Evolutionary conservation across 2,113 vertebrate genomes (phyloP), one percentile per base, ranked within the genome.

Genomic region (Camelus bactrianus): DNA sequence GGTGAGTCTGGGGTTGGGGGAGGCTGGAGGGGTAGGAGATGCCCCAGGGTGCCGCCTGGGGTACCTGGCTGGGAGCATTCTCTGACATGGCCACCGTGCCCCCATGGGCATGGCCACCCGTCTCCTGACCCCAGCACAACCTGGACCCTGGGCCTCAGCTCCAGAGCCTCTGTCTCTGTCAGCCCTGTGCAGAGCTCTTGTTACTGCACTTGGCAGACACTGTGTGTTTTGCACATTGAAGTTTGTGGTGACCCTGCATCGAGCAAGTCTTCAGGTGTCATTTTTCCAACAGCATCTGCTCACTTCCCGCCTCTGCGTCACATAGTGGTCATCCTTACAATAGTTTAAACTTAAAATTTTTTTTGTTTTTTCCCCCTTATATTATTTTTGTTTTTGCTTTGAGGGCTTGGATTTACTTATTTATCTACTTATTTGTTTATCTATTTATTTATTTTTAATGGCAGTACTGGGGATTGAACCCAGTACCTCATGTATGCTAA

Each of bases 1-100:
- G 64, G 48, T 0, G 1, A 22, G 11, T 0, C 7, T 3, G 14
- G 2, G 30, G 26, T 12, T 17, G 62, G 50, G n/a, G 35, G 38
- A 35, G 54, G 82, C 0, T 30, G 6, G 8, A 30, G 72, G 56
- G 30, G 20, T 2, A 0, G 16, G 14, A 1, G 38, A 42, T 42
- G 13, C 1, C 1, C 48, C 3, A 48, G 69, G 1, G 84, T 0
- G 10, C 50, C 35, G 7, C 12, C 4, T 10, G 64, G 14, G 30
- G 8, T 7, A 42, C 38, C 38, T 42, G 38, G 75, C 32, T 30
- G 62, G 24, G 3, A 15, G n/a, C 52, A 14, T 38, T 42, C 38
- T 42, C 38, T 42, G 38, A 42, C 38, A 42, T 42, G 38, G 38
- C 38, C 38, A 42, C 38, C 38, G 5, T 42, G 38, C 38, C 38